Evolutionary conservation across 2,113 vertebrate species (phyloP).

Genomic region (Trinectes maculatus): DNA sequence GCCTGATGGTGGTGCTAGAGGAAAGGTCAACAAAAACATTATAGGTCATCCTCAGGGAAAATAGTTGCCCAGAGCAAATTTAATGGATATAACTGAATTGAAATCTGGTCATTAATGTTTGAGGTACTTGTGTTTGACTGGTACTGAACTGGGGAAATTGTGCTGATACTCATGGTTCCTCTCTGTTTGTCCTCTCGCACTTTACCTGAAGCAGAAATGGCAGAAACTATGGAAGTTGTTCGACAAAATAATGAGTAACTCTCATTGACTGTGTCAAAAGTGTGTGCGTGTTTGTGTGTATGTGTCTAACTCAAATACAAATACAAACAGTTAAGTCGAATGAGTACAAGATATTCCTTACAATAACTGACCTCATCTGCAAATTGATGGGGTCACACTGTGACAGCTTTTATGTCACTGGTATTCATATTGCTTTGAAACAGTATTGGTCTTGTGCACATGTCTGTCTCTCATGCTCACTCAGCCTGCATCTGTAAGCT

Average conservation of each 20-base stretch:
- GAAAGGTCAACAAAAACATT: neutral
- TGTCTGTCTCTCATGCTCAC: neutral
- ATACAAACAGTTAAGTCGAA: conserved; percentile 33
- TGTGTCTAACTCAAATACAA: conserved; percentile 26
- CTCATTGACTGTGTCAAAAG: conserved; percentile 32
- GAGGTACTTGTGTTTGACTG: neutral
- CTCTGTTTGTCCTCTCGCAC: neutral
- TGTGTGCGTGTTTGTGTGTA: conserved; percentile 16
- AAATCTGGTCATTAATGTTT: neutral
- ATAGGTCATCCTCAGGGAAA: neutral
- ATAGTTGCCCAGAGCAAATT: neutral
- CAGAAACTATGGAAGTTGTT: neutral
- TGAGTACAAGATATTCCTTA: conserved; percentile 30
- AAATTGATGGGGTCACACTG: conserved; percentile 23
- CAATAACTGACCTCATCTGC: conserved; percentile 21
- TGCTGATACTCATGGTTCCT: neutral
- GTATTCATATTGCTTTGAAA: neutral
- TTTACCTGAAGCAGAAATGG: conserved; percentile 5
- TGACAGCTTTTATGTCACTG: neutral
- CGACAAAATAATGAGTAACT: conserved; percentile 12
- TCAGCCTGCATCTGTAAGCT: too few relatives aligned
- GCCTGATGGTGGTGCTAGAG: neutral
- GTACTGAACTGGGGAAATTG: neutral
- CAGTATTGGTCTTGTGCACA: too few relatives aligned
- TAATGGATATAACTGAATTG: too few relatives aligned